Evolutionary conservation across 2,888 invertebrate genomes (phyloP).

Genomic region (Deroplatys truncata): DNA sequence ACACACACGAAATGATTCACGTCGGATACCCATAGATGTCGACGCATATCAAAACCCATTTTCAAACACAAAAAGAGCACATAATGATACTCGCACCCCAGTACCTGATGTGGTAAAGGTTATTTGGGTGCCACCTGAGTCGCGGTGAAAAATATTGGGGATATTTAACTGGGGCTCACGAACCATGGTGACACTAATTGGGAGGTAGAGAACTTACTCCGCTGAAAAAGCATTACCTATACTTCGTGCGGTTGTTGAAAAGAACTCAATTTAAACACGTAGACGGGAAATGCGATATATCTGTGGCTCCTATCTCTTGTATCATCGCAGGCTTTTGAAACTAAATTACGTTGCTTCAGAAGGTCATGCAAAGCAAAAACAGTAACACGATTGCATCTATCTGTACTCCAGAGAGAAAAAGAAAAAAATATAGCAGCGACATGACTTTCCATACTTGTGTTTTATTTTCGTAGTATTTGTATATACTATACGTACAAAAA

Average conservation of each 20-base stretch:
- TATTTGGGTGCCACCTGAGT: neutral
- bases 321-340: too few relatives aligned
- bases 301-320: neutral
- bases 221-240: neutral
- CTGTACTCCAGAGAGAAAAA: too few relatives aligned
- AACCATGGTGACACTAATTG: neutral
- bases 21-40: neutral
- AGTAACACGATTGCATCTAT: too few relatives aligned
- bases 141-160: neutral
- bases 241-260: neutral
- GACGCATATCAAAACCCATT: neutral
- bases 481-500: too few relatives aligned
- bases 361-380: too few relatives aligned
- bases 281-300: neutral
- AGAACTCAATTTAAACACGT: neutral
- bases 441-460: too few relatives aligned
- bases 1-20: neutral
- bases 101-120: neutral
- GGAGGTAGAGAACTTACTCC: neutral
- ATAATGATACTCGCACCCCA: neutral
- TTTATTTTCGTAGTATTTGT: too few relatives aligned
- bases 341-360: too few relatives aligned
- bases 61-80: neutral
- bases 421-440: too few relatives aligned
- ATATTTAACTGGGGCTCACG: neutral